Percentiles rank a stretch among this genome's conserved stretches.
Conservation (phyloP, 2,888 invertebrate genomes). For the Sinhomidia bicolor region DNA sequence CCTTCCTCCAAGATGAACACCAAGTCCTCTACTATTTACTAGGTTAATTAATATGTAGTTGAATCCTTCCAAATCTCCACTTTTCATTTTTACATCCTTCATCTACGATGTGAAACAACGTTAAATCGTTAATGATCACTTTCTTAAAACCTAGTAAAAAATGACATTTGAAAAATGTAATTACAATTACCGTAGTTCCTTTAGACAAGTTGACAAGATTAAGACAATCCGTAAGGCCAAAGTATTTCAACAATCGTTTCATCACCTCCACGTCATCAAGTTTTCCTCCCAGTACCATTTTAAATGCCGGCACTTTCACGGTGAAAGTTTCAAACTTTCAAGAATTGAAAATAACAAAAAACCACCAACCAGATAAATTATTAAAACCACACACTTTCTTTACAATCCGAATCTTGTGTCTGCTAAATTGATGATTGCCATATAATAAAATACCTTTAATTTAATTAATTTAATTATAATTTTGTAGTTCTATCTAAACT, state of each 20-base stretch:
- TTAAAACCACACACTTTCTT: too few species aligned
- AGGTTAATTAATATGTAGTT: conserved; percentile 58
- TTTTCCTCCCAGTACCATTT: conserved; percentile 32
- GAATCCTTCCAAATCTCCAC: conserved; percentile 65
- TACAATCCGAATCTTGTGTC: too few species aligned
- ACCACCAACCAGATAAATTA: too few species aligned
- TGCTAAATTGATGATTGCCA: too few species aligned
- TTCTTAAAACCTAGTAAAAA: neutral
- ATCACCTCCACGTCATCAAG: conserved; percentile 61
- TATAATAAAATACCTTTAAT: too few species aligned
- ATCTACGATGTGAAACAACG: conserved; percentile 43
- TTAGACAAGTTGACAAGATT: conserved; percentile 53
- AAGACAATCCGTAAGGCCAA: conserved; percentile 37
- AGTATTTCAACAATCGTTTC: conserved; percentile 52
- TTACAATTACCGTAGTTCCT: conserved; percentile 42
- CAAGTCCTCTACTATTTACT: conserved; percentile 43
- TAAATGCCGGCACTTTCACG: too few species aligned
- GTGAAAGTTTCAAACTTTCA: too few species aligned
- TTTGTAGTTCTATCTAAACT: too few species aligned
- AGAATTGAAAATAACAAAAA: too few species aligned
- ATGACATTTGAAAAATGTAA: neutral
- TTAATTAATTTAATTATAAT: too few species aligned
- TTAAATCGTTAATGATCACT: too few species aligned
- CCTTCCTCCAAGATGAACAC: conserved; percentile 58
- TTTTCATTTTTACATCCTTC: conserved; percentile 63